A percentile compares a stretch with the other conserved stretches of the same genome.
Evolutionary conservation across 2,797 vertebrate genomes (phyloP).

Genomic region (Nannoperca obscura): DNA sequence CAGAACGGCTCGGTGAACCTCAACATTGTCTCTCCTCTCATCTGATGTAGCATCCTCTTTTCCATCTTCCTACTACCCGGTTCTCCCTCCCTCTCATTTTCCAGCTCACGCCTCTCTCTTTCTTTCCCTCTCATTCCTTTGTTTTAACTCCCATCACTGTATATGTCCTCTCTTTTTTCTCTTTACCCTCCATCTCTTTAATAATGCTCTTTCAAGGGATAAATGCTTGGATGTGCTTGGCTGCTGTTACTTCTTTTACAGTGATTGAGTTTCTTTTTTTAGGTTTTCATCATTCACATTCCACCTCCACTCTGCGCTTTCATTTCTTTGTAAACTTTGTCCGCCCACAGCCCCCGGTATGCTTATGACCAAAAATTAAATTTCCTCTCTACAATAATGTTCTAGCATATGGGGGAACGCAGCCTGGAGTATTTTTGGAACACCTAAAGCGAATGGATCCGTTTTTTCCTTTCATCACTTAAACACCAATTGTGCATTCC

Average conservation of each 20-base stretch:
- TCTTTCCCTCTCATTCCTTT: conserved; percentile 9
- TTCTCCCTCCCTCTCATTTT: conserved; percentile 3
- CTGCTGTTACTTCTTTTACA: conserved; percentile 35
- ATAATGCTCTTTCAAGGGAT: conserved; percentile 39
- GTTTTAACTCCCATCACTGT: conserved; percentile 21
- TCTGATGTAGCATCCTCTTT: conserved; percentile 7
- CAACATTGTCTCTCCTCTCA: conserved; percentile 6
- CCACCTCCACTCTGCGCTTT: conserved; percentile 49
- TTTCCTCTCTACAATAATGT: conserved; percentile 60
- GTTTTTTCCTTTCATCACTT: conserved; percentile 43
- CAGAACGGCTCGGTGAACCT: neutral
- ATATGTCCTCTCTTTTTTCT: neutral
- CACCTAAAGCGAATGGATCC: conserved; percentile 32
- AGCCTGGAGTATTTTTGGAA: conserved; percentile 29
- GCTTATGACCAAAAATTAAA: conserved; percentile 70
- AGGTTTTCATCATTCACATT: conserved; percentile 54
- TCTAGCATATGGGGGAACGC: conserved; percentile 19
- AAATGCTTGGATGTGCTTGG: conserved; percentile 34
- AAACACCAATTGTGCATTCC: conserved; percentile 24
- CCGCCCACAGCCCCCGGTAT: conserved; percentile 47
- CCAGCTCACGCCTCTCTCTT: neutral
- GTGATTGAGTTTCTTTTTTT: conserved; percentile 58
- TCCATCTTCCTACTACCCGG: neutral
- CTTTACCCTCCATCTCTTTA: conserved; percentile 14
- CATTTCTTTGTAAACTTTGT: conserved; percentile 65